phyloP scores from a whole-genome alignment of 1,140 invertebrate species.

The Bradysia coprophila region DNA sequence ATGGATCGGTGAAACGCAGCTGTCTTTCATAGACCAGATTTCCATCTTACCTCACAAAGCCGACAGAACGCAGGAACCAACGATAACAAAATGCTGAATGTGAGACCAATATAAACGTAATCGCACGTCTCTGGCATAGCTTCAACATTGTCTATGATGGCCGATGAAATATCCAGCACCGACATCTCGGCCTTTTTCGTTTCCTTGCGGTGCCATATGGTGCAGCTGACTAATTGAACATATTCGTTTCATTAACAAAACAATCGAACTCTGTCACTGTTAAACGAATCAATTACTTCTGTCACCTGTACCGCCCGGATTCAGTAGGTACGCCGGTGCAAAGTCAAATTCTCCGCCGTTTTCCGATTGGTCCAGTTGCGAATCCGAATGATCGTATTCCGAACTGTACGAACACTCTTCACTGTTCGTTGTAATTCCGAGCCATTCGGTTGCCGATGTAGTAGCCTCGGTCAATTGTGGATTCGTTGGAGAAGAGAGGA shows the following conservation, averaged over 20 bases:
- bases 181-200: constrained; percentile 84
- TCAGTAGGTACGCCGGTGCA: constrained; percentile 49
- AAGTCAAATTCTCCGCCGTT: constrained; percentile 50
- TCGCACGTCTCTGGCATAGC: constrained; percentile 60
- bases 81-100: constrained; percentile 32
- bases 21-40: no score
- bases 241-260: background rate
- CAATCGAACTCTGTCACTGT: background rate
- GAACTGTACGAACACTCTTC: constrained; percentile 68
- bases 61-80: constrained; percentile 35
- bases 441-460: constrained; percentile 63
- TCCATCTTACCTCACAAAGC: constrained; percentile 24
- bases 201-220: constrained; percentile 79
- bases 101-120: constrained; percentile 55
- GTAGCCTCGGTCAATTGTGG: constrained; percentile 14
- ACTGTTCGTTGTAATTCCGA: constrained; percentile 69
- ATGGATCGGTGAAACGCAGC: background rate
- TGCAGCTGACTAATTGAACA: constrained; percentile 58
- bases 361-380: constrained; percentile 25
- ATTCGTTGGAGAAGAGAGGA: constrained; percentile 24
- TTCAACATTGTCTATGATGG: constrained; percentile 79
- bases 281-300: constrained; percentile 36
- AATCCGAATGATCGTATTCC: constrained; percentile 42
- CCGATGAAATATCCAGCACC: constrained; percentile 83
- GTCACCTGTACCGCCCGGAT: constrained; percentile 48